phyloP scores from a whole-genome alignment of 92 coral and sea anemone genomes.

The Zoanthus sansibaricus region DNA sequence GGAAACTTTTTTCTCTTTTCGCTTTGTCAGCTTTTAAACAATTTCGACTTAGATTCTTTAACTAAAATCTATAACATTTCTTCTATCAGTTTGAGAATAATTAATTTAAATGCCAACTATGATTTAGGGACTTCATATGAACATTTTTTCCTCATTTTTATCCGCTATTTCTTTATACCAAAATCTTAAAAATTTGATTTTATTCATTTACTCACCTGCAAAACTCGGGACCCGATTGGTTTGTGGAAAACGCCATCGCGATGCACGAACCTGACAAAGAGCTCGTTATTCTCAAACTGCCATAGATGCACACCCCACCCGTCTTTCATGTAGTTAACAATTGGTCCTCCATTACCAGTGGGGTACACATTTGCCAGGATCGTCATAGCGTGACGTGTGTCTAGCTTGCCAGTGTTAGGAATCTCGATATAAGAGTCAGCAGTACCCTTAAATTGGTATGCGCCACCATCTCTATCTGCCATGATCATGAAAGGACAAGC shows the following conservation, averaged over 20 bases:
- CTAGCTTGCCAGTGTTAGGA: conserved; percentile 83
- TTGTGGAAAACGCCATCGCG: conserved; percentile 96
- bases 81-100: too few species aligned
- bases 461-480: conserved; percentile 76
- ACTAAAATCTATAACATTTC: too few species aligned
- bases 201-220: conserved; percentile 72
- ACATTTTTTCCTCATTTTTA: background rate
- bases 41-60: too few species aligned
- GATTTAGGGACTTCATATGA: background rate
- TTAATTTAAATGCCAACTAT: too few species aligned
- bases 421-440: conserved; percentile 92
- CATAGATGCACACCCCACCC: conserved; percentile 98
- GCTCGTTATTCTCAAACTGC: conserved; percentile 95
- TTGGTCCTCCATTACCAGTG: conserved; percentile 93
- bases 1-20: too few species aligned
- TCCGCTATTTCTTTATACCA: background rate
- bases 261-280: conserved; percentile 94
- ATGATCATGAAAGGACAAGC: background rate
- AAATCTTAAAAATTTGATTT: background rate
- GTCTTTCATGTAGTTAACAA: conserved; percentile 89
- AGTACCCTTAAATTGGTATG: conserved; percentile 86
- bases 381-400: conserved; percentile 93
- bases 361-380: conserved; percentile 92
- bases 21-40: too few species aligned
- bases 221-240: conserved; percentile 93